Conservation (phyloP, 2,888 invertebrate species). For the Drosophila paranaensis region DNA sequence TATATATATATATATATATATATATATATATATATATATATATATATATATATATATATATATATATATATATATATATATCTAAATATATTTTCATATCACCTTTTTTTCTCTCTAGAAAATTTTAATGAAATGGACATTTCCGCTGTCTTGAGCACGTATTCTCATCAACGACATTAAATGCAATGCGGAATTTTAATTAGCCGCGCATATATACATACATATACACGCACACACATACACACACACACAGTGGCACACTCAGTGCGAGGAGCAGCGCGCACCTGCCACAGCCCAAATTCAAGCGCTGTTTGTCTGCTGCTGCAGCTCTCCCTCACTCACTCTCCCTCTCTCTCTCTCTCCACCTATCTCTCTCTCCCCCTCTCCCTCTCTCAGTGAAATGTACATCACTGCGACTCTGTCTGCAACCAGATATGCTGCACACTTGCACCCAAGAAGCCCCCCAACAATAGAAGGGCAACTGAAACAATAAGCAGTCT, state of each 20-base stretch:
- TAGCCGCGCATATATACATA: constrained; percentile 57
- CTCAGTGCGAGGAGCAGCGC: neutral
- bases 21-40: neutral
- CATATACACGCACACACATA: constrained; percentile 15
- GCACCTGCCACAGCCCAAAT: constrained; percentile 11
- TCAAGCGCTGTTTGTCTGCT: neutral
- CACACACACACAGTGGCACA: constrained; percentile 12
- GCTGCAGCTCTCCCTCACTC: too few species aligned
- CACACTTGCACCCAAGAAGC: constrained; percentile 29
- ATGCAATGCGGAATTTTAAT: constrained; percentile 79
- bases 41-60: neutral
- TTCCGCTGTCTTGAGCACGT: constrained; percentile 76
- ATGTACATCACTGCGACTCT: constrained; percentile 15
- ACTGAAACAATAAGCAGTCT: constrained; percentile 2
- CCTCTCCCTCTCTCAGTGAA: neutral
- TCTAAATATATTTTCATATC: neutral
- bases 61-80: neutral
- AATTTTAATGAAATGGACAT: constrained; percentile 76
- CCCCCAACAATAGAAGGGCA: constrained; percentile 5
- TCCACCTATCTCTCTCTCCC: neutral
- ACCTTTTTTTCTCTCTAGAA: constrained; percentile 30
- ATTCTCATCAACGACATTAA: constrained; percentile 75
- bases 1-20: neutral
- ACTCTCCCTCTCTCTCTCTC: neutral
- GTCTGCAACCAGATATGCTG: constrained; percentile 51